Base-by-base conservation (phyloP, 2,113 vertebrate species). In the Verasper variegatus region DNA sequence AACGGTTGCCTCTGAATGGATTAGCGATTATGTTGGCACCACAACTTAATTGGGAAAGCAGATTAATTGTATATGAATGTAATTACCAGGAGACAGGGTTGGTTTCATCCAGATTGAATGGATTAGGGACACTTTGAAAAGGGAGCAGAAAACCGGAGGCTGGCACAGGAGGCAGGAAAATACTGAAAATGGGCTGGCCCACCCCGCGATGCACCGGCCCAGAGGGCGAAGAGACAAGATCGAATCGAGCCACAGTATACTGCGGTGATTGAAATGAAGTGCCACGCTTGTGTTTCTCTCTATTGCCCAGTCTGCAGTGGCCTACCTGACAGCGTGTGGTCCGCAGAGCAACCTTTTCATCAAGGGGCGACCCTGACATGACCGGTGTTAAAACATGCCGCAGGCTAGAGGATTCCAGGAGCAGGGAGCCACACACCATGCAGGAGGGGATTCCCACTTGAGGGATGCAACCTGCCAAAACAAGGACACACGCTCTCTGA, bases 291-390 rank as follows among this genome's bases (percentile, higher is more conserved):
- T 57, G 57, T 71, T 72, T 74, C 73, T 59, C 54, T 81, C 60
- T 23, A n/a, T 31, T n/a, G 62, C 61, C 63, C 54, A 65, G 74
- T 60, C 27, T 73, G 68, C 60, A 31, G 56, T 71, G 40, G 47
- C 70, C 79, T 11, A 62, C 54, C 68, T 74, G 74, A 68, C 75
- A 71, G 67, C 3, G 9, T 86, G 78, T 18, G 79, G 54, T 86
- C 76, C 81, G 79, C 60, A 68, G 45, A 37, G 71, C 14, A n/a
- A 82, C 82, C 80, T 81, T 89, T 85, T 77, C 40, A 81, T 85
- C 58, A 61, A 61, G 73, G 35, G 35, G 15, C 24, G 13, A 67
- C 58, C 66, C 74, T 77, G 81, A 82, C 68, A 72, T 67, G 65
- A 81, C 18, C 45, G 1, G 23, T 76, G 79, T 75, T 82, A 79